Percentiles rank a stretch among this genome's conserved stretches.
phyloP scores from a whole-genome alignment of 2,113 vertebrate species.

The Hippoglossus stenolepis region DNA sequence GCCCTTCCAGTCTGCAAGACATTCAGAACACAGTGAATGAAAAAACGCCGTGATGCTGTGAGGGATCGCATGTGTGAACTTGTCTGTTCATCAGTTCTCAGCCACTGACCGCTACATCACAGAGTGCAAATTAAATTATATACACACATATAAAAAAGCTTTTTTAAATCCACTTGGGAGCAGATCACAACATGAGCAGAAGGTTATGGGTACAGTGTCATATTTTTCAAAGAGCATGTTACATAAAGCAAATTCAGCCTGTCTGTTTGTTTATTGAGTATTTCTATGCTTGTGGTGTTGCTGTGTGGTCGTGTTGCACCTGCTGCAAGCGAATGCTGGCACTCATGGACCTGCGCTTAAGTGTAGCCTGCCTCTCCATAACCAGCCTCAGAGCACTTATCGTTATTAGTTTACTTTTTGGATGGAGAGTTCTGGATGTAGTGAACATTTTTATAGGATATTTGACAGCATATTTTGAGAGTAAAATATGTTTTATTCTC shows the following conservation, averaged over 20 bases:
- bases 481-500: neutral
- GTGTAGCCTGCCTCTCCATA: neutral
- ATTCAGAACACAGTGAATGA: neutral
- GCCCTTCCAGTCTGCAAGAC: slow-evolving; percentile 81
- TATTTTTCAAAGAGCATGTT: neutral
- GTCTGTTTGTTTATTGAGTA: slow-evolving; percentile 5
- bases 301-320: slow-evolving; percentile 15
- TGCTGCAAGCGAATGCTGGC: neutral
- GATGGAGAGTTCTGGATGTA: neutral
- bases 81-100: neutral
- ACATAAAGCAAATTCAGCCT: neutral
- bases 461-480: neutral
- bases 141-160: neutral
- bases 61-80: neutral
- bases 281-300: slow-evolving; percentile 17
- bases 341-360: neutral
- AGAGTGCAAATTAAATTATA: slow-evolving; percentile 13
- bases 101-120: neutral
- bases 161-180: neutral
- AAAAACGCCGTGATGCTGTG: neutral
- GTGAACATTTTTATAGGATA: neutral
- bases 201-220: neutral
- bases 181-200: too few relatives aligned
- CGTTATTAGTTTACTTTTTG: slow-evolving; percentile 18
- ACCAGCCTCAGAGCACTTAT: neutral